Base-by-base conservation (phyloP, 2,888 invertebrate genomes). In the Sinelater perroti region DNA sequence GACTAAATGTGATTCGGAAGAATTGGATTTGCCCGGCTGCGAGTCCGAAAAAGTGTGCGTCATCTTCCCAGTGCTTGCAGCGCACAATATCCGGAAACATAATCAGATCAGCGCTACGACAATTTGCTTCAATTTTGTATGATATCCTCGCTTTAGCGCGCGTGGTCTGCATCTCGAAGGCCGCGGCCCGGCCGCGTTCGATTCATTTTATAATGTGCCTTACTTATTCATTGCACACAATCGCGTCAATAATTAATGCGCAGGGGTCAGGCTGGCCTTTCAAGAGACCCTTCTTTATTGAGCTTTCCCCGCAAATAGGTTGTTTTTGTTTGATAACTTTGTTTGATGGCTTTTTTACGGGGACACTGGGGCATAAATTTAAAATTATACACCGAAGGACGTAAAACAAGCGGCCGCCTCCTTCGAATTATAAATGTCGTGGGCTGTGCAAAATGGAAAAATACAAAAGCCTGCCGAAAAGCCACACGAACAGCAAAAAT, bases 201-300 rank as follows among this genome's bases (percentile, higher is more conserved):
- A 66, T 70, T 70, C 70, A 71, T 73, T 75, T 75, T 75, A 74
- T 76, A 76, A 77, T 76, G 76, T 75, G 73, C 71, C 73, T 78
- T 76, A 78, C 73, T 78, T 78, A 78, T 78, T 78, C 78, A 78
- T 78, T 74, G 76, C 77, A 76, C 76, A 77, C 78, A 78, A 78
- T 78, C 77, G 74, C 71, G 70, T 76, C 72, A 77, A 77, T 76
- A 75, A 77, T 78, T 78, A 76, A 78, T 76, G 76, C 75, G 66
- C 63, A 67, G 69, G 76, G 75, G 76, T 76, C 76, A 76, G 76
- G 70, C 72, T 71, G 70, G 52, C 72, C 72, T 73, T 75, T 76
- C 75, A 71, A 75, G 75, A 71, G 73, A 73, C 78, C 75, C 75
- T 72, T 74, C 74, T 76, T 77, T 77, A 78, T 77, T 72, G 76